Conservation (phyloP, 2,113 vertebrate species). For the Antennarius striatus region DNA sequence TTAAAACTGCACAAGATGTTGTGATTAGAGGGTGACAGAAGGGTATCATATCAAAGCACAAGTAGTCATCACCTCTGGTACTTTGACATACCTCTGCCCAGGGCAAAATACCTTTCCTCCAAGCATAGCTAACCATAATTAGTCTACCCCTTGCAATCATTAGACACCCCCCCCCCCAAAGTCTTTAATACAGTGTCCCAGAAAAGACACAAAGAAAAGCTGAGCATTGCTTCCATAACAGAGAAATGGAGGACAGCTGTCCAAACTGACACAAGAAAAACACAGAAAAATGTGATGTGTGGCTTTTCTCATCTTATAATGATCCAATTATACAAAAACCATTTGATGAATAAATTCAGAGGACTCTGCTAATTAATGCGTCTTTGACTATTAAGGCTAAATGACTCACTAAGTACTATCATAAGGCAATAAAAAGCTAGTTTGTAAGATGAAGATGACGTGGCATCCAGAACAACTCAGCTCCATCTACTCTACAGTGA, state of each 20-base stretch:
- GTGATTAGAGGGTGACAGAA: constrained; percentile 57
- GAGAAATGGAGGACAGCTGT: background rate
- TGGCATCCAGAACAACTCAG: constrained; percentile 1
- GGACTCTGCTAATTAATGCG: no score
- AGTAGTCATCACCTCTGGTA: constrained; percentile 31
- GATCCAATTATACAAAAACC: no score
- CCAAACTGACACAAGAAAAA: no score
- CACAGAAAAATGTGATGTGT: no score
- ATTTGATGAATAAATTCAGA: no score
- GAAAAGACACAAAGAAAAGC: background rate
- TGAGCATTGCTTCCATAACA: background rate
- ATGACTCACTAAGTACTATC: background rate
- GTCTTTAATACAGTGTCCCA: constrained; percentile 10
- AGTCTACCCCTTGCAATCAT: constrained; percentile 43
- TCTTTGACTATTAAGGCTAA: background rate
- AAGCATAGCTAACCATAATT: constrained; percentile 53
- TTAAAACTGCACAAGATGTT: constrained; percentile 31
- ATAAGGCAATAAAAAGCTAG: no score
- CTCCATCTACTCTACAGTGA: background rate
- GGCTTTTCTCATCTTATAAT: no score
- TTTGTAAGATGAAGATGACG: no score
- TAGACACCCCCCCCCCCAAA: constrained; percentile 28
- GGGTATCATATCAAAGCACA: constrained; percentile 49
- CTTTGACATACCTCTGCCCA: constrained; percentile 66
- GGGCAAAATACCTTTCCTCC: constrained; percentile 38